These are phyloP conservation scores for Knipowitschia caucasica DNA, from an alignment of 2,797 vertebrate genomes.

Conservation along the genomic window DNA sequence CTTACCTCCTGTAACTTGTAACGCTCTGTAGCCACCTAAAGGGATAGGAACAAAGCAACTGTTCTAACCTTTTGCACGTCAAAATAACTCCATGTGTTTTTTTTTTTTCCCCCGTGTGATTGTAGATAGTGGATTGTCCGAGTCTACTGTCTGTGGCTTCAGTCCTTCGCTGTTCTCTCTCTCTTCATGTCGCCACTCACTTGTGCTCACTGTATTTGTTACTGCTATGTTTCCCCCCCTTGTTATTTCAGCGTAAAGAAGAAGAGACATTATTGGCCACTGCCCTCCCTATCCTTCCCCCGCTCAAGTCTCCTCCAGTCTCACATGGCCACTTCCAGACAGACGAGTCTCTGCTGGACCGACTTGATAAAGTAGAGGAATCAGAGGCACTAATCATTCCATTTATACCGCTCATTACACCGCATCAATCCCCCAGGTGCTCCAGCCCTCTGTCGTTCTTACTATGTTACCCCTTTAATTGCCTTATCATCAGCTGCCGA, in stretches of 20 bases:
- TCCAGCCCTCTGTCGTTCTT: conserved; percentile 56
- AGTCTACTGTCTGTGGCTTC: conserved; percentile 7
- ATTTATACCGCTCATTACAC: conserved; percentile 54
- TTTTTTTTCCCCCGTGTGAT: too few relatives aligned
- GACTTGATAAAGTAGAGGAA: conserved; percentile 59
- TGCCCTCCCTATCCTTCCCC: too few relatives aligned
- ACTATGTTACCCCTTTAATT: conserved; percentile 63
- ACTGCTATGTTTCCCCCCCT: conserved; percentile 39
- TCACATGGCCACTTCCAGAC: conserved; percentile 41
- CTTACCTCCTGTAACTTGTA: too few relatives aligned
- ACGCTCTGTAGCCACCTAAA: too few relatives aligned
- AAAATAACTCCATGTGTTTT: too few relatives aligned
- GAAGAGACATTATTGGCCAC: conserved; percentile 41
- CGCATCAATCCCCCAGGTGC: conserved; percentile 48
- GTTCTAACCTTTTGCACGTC: too few relatives aligned
- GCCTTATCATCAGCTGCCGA: conserved; percentile 64
- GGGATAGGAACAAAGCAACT: too few relatives aligned
- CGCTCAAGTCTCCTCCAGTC: conserved; percentile 31
- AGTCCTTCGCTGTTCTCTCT: conserved; percentile 17
- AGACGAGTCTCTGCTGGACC: conserved; percentile 24
- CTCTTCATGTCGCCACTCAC: conserved; percentile 22
- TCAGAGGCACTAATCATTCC: conserved; percentile 57
- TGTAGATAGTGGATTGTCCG: too few relatives aligned
- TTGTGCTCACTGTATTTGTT: conserved; percentile 62
- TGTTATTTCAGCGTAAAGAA: conserved; percentile 52